Base-by-base conservation (phyloP, 2,888 invertebrate species). In the Protodeltote pygarga region DNA sequence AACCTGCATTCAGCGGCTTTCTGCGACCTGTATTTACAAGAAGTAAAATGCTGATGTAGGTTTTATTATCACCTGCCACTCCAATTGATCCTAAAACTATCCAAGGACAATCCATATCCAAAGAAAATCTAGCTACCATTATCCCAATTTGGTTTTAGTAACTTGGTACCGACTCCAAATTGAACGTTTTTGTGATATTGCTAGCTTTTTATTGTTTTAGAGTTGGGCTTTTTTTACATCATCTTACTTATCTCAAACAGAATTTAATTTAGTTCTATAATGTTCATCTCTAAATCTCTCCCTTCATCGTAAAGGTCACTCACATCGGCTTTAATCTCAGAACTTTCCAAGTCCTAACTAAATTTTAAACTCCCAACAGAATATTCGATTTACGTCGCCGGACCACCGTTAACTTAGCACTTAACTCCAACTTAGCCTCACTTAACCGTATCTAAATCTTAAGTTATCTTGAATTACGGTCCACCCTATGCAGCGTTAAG, bases 361-460 rank as follows among this genome's bases (percentile, higher is more conserved):
- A 68, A 75, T 76, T 75, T 77, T 71, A 71, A 74, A 71, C 65
- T 60, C 65, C 50, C 57, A 48, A 65, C 62, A 66, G 69, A 71
- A 72, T 67, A 69, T 71, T 62, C 71, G 71, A 69, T 70, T 66
- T 61, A 54, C 48, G 46, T 47, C 48, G 35, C 62, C 25, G 69
- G 69, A 70, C 71, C 62, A 47, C 58, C 62, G 66, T 41, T 59
- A 82, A 83, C 82, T 85, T 79, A 72, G 78, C 85, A 82, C 85
- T 85, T 83, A 80, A 80, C 73, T 82, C 72, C 66, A 80, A 81
- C 79, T 85, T 84, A 79, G 71, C 78, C 73, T 75, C 74, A 81
- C 82, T 84, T 82, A 83, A 78, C 79, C 76, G 73, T 76, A 76
- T 73, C 81, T 80, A 80, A 86, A 86, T 84, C 81, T 84, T 77